Evolutionary conservation across 2,888 invertebrate species (phyloP).

Genomic region (Sarcophaga carnaria): DNA sequence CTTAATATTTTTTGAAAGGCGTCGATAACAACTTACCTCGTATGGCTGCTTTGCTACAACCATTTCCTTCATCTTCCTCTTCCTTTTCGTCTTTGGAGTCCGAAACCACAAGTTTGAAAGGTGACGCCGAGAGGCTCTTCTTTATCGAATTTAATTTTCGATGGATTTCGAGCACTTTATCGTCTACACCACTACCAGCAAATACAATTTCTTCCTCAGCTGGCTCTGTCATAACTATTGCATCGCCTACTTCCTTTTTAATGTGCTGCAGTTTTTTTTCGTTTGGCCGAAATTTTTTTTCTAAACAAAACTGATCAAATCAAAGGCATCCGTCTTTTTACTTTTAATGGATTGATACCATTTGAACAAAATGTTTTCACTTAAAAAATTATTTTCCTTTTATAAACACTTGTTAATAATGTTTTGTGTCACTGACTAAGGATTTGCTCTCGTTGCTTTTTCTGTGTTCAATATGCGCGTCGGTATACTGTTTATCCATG

Average conservation of each 20-base stretch:
- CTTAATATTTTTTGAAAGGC: conserved; percentile 84
- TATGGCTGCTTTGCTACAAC: too few relatives aligned
- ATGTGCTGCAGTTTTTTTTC: conserved; percentile 75
- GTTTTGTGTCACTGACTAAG: too few relatives aligned
- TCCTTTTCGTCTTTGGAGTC: too few relatives aligned
- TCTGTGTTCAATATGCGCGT: conserved; percentile 60
- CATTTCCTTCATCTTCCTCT: too few relatives aligned
- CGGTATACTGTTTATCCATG: conserved; percentile 60
- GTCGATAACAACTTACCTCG: not conserved
- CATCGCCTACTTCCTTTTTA: conserved; percentile 76
- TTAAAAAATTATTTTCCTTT: conserved; percentile 1
- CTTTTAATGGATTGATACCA: not conserved
- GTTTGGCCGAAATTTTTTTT: conserved; percentile 76
- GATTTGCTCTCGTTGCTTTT: not conserved
- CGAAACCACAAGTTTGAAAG: too few relatives aligned
- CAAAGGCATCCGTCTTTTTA: not conserved
- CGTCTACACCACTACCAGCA: conserved; percentile 37
- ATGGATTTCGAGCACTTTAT: conserved; percentile 28
- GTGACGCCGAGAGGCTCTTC: too few relatives aligned
- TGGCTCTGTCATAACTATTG: conserved; percentile 64
- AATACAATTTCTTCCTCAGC: conserved; percentile 17
- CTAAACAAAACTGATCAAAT: conserved; percentile 23
- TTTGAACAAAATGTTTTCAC: conserved; percentile 15
- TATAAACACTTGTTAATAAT: conserved; percentile 2
- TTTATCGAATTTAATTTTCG: too few relatives aligned